phyloP scores from a whole-genome alignment of 2,888 invertebrate species.

The Macrosoma leucophasiata region DNA sequence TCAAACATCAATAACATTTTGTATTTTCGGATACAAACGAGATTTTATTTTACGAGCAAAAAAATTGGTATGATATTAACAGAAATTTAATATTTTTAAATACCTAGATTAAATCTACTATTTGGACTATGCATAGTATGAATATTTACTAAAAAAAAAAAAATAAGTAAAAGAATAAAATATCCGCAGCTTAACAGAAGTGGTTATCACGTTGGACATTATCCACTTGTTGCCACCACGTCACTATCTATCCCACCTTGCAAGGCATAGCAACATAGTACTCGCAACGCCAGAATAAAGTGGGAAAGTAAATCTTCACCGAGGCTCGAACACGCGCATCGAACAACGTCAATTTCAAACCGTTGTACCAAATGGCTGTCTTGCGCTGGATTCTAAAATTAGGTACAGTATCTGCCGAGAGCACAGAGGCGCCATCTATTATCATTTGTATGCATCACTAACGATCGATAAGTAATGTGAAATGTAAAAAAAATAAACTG shows the following conservation, averaged over 20 bases:
- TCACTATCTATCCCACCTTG: constrained; percentile 51
- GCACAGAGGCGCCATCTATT: constrained; percentile 42
- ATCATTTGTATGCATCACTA: constrained; percentile 1
- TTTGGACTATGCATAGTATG: no score
- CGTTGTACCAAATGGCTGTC: constrained; percentile 2
- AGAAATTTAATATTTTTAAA: no score
- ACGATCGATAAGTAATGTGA: no score
- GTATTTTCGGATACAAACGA: no score
- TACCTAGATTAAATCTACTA: no score
- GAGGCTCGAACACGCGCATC: constrained; percentile 23
- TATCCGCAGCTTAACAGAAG: constrained; percentile 70
- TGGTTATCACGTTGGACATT: constrained; percentile 54
- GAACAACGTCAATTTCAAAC: no score
- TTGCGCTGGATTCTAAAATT: background rate
- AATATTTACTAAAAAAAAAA: no score
- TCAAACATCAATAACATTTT: constrained; percentile 1
- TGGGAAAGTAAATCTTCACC: constrained; percentile 41
- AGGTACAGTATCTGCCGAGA: background rate
- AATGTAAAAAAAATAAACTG: no score
- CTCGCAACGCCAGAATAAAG: constrained; percentile 39
- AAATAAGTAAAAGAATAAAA: constrained; percentile 19
- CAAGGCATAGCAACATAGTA: constrained; percentile 38
- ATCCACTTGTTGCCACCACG: constrained; percentile 70
- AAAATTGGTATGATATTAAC: no score
- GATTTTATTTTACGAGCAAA: no score